A percentile compares a stretch with the other conserved stretches of the same genome.
These are phyloP conservation scores for Habropoda laboriosa DNA, from an alignment of 1,140 invertebrate species.

Conservation along the genomic window DNA sequence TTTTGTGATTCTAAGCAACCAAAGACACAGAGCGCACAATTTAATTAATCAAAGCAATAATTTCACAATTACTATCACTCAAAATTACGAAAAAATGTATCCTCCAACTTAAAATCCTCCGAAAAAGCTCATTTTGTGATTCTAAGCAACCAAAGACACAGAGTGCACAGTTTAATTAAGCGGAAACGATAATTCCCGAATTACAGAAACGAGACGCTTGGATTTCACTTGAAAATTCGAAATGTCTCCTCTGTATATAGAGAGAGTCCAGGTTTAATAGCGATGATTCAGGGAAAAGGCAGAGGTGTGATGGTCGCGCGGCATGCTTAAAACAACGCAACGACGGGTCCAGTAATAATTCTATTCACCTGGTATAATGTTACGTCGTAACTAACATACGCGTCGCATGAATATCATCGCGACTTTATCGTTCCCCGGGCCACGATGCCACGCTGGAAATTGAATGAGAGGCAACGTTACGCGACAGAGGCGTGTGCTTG, in stretches of 20 bases:
- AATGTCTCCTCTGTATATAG: background rate
- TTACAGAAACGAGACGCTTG: background rate
- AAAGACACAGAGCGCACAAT: too few relatives aligned
- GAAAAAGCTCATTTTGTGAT: too few relatives aligned
- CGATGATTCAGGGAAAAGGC: background rate
- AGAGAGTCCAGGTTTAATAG: background rate
- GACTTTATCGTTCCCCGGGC: constrained; percentile 9
- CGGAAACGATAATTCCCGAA: background rate
- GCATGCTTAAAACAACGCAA: background rate
- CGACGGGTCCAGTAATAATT: background rate
- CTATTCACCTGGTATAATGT: constrained; percentile 9
- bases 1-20: too few relatives aligned
- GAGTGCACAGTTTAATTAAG: background rate
- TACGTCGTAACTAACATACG: constrained; percentile 7
- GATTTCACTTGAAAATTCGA: background rate
- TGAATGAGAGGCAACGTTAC: constrained; percentile 22
- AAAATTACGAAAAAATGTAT: too few relatives aligned
- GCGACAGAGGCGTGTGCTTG: background rate
- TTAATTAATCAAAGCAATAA: background rate
- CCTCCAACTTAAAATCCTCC: too few relatives aligned
- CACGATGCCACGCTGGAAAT: constrained; percentile 4
- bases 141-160: too few relatives aligned
- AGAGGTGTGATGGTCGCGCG: too few relatives aligned
- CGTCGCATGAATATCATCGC: constrained; percentile 16
- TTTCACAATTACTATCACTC: too few relatives aligned